Base-by-base conservation (phyloP, 2,797 vertebrate species). In the Champsocephalus gunnari region DNA sequence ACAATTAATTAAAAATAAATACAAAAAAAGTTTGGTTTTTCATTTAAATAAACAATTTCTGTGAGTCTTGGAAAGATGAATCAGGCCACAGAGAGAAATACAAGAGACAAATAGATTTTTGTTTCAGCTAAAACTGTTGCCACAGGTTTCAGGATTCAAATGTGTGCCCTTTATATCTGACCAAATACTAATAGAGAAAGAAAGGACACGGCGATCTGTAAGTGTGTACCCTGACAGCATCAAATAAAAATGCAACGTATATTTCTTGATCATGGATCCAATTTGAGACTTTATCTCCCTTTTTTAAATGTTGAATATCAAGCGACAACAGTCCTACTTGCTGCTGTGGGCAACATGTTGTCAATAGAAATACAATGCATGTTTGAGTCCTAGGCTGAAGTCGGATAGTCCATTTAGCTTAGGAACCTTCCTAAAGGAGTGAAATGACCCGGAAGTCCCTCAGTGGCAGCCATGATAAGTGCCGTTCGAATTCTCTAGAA, bases 281-380 rank as follows among this genome's bases (percentile, higher is more conserved):
- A 44, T 21, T 21, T 53, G 13, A 41, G 10, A 32, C 24, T 43
- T 47, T 47, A 71, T 57, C 3, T 45, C 32, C 50, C 13, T 16
- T n/a, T 41, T 41, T 45, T 34, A 32, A 6, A 13, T 28, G 3
- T 60, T 57, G 32, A 11, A 17, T 50, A 56, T 45, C 8, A 14
- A 4, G 14, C 13, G 5, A 49, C 13, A 43, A 7, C 19, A 21
- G 51, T 51, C 41, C 21, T 10, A 13, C 16, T 60, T 54, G 32
- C 43, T 51, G 51, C 4, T 51, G 45, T 3, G 28, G 56, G 55
- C 56, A 71, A 17, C 38, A 68, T 51, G 14, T 60, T 76, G 73
- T 77, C 73, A 78, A 70, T 47, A 17, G 77, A 17, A 50, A 70
- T 82, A 44, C 45, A 13, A 55, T 84, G 48, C 71, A 80, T 84